Base-by-base conservation (phyloP, 2,113 vertebrate species). In the Prunella himalayana region DNA sequence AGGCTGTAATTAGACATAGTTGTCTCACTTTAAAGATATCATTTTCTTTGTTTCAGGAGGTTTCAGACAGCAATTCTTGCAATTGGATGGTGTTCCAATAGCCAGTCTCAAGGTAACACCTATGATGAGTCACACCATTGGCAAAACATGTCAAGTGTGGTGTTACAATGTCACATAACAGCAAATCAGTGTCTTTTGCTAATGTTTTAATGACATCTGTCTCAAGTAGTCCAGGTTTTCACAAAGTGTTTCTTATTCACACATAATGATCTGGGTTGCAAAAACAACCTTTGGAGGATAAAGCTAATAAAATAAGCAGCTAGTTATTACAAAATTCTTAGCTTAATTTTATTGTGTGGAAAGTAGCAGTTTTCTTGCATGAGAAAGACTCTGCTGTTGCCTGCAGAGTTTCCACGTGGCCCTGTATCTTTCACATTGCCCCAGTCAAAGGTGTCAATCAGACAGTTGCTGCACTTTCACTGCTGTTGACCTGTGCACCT, bases 251-350 rank as follows among this genome's bases (percentile, higher is more conserved):
- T 90, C 44, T 69, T 96, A 90, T 71, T 86, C 71, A 49, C 20
- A 49, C 71, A 42, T 70, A 86, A 92, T 71, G 44, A 71, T 81
- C 61, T 57, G 41, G 15, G 18, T 75, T 94, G 68, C 79, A 93
- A 50, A 83, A 80, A 70, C 35, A 59, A 59, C 22, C n/a, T 44
- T 51, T 54, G 56, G 72, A 78, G 68, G 41, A 88, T 8, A 88
- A 60, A 94, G 41, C 82, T 95, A 88, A 94, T 86, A 96, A 95
- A 94, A 94, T 78, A 86, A 93, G 59, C 64, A 85, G 59, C 79
- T 82, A 69, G 39, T 85, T 83, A 94, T 71, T 81, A 88, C n/a
- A 81, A 81, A 81, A 27, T 51, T 63, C 75, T 86, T 92, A 11
- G 79, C 85, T 73, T 88, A 51, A 64, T 96, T 94, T 85, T 90